Evolutionary conservation across 1,140 invertebrate genomes (phyloP).

Genomic region (Trichogramma pretiosum): DNA sequence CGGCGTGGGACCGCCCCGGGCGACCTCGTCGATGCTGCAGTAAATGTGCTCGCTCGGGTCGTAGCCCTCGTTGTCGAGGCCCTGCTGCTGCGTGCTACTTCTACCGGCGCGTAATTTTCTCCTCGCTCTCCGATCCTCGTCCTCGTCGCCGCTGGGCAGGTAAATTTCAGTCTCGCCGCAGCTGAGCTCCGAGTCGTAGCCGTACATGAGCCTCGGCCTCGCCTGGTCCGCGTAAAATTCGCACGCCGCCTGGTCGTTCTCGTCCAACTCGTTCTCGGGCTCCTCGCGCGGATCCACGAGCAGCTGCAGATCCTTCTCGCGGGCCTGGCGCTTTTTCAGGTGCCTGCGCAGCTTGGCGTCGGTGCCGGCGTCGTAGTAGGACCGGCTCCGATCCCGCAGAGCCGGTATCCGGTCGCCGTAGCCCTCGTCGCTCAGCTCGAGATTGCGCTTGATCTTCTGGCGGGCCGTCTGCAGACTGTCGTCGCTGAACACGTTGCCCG

Average conservation of each 20-base stretch:
- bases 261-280: neutral
- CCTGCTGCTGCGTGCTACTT: too few species aligned
- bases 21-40: constrained; percentile 37
- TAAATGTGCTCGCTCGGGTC: constrained; percentile 36
- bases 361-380: constrained; percentile 40
- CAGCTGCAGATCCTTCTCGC: neutral
- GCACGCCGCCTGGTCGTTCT: neutral
- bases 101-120: constrained; percentile 19
- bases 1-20: neutral
- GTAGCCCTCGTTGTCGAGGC: constrained; percentile 24
- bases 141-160: constrained; percentile 22
- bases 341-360: constrained; percentile 23
- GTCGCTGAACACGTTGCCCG: constrained; percentile 43
- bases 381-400: constrained; percentile 38
- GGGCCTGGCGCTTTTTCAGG: neutral
- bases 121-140: constrained; percentile 19
- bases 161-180: constrained; percentile 31
- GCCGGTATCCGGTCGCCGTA: constrained; percentile 40
- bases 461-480: constrained; percentile 41
- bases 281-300: neutral
- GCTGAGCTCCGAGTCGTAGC: constrained; percentile 35
- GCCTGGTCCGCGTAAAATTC: constrained; percentile 9
- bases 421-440: constrained; percentile 35
- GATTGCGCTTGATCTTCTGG: constrained; percentile 39
- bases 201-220: constrained; percentile 30